Conservation (phyloP, 1,140 invertebrate genomes). For the Polyergus mexicanus region DNA sequence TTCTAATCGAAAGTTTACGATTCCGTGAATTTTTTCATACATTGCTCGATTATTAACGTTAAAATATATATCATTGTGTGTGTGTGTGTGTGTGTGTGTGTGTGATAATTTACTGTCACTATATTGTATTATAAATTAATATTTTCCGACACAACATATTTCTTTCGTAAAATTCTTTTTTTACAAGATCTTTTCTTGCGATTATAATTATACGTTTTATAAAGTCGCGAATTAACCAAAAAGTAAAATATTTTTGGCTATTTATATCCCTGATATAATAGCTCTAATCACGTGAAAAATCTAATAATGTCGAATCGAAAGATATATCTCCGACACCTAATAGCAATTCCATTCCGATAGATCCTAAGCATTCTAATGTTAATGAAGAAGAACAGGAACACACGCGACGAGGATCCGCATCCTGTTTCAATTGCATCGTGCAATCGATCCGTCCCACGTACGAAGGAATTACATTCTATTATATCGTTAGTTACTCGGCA, state of each 20-base stretch:
- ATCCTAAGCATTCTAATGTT: not conserved
- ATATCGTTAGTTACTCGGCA: conserved; percentile 38
- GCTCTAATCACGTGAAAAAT: no score
- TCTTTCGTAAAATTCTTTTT: not conserved
- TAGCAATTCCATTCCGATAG: not conserved
- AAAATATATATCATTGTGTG: not conserved
- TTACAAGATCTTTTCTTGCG: not conserved
- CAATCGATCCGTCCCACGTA: conserved; percentile 61
- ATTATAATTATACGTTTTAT: not conserved
- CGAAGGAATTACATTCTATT: conserved; percentile 60
- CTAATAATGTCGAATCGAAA: not conserved
- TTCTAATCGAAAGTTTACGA: conserved; percentile 27
- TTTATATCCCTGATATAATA: no score
- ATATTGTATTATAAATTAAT: not conserved
- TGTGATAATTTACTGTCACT: not conserved
- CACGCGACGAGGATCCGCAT: conserved; percentile 34
- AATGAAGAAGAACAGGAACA: conserved; percentile 51
- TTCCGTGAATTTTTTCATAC: conserved; percentile 1
- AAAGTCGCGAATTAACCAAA: conserved; percentile 10
- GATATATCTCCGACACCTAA: no score
- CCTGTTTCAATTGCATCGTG: conserved; percentile 62
- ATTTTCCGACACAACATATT: not conserved
- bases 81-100: not conserved
- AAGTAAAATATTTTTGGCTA: no score
- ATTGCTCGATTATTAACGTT: conserved; percentile 5